phyloP scores from a whole-genome alignment of 2,888 invertebrate species.

The Peribatodes rhomboidaria region DNA sequence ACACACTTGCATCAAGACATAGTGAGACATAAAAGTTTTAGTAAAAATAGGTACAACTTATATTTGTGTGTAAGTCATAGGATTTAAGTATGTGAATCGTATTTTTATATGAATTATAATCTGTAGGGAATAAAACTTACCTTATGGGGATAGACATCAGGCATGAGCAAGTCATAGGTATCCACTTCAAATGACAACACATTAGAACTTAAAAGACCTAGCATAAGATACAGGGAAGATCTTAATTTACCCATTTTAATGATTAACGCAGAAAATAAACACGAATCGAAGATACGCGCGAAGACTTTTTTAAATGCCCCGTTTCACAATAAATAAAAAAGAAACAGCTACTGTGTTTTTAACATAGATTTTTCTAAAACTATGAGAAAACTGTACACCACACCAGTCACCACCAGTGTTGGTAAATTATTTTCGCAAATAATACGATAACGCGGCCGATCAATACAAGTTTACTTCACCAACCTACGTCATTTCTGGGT shows the following conservation, averaged over 20 bases:
- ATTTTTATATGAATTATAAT: background rate
- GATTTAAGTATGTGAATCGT: background rate
- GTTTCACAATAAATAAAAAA: background rate
- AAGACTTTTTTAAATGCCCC: background rate
- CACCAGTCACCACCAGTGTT: constrained; percentile 59
- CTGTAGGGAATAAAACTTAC: constrained; percentile 82
- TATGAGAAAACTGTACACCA: constrained; percentile 46
- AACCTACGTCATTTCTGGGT: constrained; percentile 62
- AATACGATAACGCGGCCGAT: constrained; percentile 49
- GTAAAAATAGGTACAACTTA: too few species aligned
- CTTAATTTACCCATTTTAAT: constrained; percentile 56
- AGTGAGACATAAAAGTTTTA: too few species aligned
- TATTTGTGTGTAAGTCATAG: too few species aligned
- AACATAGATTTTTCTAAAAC: constrained; percentile 34
- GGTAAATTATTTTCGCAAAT: constrained; percentile 62
- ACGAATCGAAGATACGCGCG: background rate
- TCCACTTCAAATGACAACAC: constrained; percentile 68
- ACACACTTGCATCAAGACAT: too few species aligned
- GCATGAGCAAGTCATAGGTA: constrained; percentile 92
- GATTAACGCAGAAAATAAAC: constrained; percentile 19
- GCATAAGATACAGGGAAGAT: constrained; percentile 53
- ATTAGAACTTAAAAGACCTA: constrained; percentile 52
- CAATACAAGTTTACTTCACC: constrained; percentile 59
- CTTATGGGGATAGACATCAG: constrained; percentile 91
- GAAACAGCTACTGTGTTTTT: constrained; percentile 11